These are phyloP conservation scores for Syngnathus acus DNA, from an alignment of 2,797 vertebrate species.

Conservation along the genomic window DNA sequence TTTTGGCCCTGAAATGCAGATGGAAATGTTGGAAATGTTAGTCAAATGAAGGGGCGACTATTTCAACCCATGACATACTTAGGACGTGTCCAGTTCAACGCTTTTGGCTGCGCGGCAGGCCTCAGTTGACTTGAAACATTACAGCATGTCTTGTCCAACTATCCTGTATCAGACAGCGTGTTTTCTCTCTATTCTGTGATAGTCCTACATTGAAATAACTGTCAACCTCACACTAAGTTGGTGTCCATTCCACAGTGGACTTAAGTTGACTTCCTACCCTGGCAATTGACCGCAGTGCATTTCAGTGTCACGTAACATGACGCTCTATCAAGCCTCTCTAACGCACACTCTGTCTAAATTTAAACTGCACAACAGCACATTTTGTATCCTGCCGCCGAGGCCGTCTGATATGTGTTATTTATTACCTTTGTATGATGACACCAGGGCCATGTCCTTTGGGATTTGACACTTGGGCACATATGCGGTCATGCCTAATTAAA, in stretches of 20 bases:
- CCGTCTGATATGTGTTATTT: conserved; percentile 53
- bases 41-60: no score
- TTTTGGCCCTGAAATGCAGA: no score
- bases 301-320: conserved; percentile 6
- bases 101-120: no score
- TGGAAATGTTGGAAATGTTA: no score
- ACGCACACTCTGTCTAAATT: conserved; percentile 52
- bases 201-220: conserved; percentile 5
- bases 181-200: neutral
- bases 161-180: neutral
- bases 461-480: conserved; percentile 44
- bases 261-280: conserved; percentile 19
- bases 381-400: conserved; percentile 51
- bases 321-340: conserved; percentile 32
- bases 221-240: conserved; percentile 6
- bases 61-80: no score
- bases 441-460: conserved; percentile 48
- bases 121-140: no score
- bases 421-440: conserved; percentile 56
- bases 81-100: no score
- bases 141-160: neutral
- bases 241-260: conserved; percentile 5
- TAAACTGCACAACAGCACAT: conserved; percentile 56
- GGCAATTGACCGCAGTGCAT: conserved; percentile 14
- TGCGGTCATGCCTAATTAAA: conserved; percentile 14